phyloP scores from a whole-genome alignment of 2,797 vertebrate genomes.

The Miichthys miiuy region DNA sequence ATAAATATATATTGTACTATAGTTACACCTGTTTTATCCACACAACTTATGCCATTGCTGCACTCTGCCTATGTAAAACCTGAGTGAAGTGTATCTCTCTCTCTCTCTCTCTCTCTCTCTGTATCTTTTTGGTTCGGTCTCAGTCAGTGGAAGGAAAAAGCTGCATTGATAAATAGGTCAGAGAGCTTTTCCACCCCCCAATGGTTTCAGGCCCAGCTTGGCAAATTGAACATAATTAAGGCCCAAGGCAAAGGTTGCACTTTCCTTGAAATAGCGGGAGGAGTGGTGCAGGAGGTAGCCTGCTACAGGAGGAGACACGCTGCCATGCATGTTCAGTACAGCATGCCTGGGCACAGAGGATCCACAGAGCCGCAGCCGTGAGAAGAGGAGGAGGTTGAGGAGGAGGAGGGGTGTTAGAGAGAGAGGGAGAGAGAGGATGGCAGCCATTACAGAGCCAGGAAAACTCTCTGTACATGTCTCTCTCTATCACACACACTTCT shows the following conservation, averaged over 20 bases:
- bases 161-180: conserved; percentile 90
- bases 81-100: conserved; percentile 47
- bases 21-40: conserved; percentile 27
- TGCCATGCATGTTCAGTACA: conserved; percentile 73
- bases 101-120: conserved; percentile 24
- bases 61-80: conserved; percentile 55
- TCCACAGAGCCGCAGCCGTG: conserved; percentile 50
- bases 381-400: conserved; percentile 35
- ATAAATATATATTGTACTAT: conserved; percentile 11
- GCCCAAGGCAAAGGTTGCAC: conserved; percentile 89
- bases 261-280: conserved; percentile 86
- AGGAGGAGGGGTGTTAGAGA: conserved; percentile 2
- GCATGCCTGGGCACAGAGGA: conserved; percentile 71
- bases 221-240: conserved; percentile 91
- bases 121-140: conserved; percentile 69
- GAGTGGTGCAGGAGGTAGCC: conserved; percentile 77
- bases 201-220: conserved; percentile 88
- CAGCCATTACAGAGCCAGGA: conserved; percentile 67
- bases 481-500: conserved; percentile 27
- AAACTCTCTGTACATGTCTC: conserved; percentile 48
- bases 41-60: conserved; percentile 26
- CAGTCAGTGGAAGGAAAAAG: conserved; percentile 79
- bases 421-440: conserved; percentile 44
- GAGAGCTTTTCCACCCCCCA: conserved; percentile 85
- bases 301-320: conserved; percentile 68